These are phyloP conservation scores for Drosophila arizonae DNA, from an alignment of 1,140 invertebrate genomes.

Conservation along the genomic window DNA sequence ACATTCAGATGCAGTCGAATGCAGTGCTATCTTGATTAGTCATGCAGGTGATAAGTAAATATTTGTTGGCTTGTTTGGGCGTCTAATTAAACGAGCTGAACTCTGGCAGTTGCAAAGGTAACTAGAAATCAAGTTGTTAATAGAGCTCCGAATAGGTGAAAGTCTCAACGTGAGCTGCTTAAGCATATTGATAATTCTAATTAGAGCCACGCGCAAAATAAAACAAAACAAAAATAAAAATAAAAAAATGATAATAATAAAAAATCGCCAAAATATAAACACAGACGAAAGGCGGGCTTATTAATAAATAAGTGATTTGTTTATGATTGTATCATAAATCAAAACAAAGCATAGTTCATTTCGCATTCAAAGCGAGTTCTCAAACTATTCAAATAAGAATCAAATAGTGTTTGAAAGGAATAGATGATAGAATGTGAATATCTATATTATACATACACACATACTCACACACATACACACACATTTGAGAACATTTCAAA, in stretches of 20 bases:
- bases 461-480: too few species aligned
- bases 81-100: conserved; percentile 2
- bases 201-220: conserved; percentile 16
- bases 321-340: conserved; percentile 21
- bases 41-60: background rate
- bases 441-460: too few species aligned
- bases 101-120: background rate
- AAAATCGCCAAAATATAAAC: too few species aligned
- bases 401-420: conserved; percentile 4
- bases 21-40: background rate
- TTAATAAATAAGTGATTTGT: conserved; percentile 5
- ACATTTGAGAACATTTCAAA: too few species aligned
- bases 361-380: conserved; percentile 4
- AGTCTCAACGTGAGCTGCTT: background rate
- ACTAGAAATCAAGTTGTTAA: conserved; percentile 1
- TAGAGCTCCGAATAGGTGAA: conserved; percentile 5
- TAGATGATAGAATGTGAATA: background rate
- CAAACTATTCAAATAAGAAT: conserved; percentile 2
- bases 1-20: background rate
- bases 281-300: too few species aligned
- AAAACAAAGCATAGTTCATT: conserved; percentile 2
- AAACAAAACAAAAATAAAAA: background rate
- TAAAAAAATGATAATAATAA: background rate
- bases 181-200: conserved; percentile 3
- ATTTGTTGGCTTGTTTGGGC: background rate